Conservation (phyloP, 2,888 invertebrate species). For the Elegia similella region DNA sequence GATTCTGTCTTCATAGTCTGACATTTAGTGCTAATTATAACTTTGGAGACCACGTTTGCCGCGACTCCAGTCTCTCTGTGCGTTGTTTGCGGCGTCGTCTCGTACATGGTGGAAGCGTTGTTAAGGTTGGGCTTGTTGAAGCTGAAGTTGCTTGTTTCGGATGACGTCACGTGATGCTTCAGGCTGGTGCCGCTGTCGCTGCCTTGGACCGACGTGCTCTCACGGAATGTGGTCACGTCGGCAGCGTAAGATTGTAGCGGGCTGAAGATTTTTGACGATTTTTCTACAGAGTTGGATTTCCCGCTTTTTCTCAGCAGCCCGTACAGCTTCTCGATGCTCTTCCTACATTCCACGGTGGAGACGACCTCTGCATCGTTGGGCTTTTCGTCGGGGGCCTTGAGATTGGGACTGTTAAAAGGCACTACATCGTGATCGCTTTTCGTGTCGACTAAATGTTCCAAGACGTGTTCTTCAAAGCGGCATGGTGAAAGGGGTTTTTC, state of each 20-base stretch:
- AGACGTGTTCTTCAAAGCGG: background rate
- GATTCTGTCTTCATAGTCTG: slow-evolving; percentile 36
- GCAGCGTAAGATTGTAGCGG: slow-evolving; percentile 22
- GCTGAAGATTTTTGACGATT: slow-evolving; percentile 30
- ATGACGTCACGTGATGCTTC: slow-evolving; percentile 51
- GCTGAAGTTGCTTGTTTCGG: slow-evolving; percentile 51
- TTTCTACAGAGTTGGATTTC: slow-evolving; percentile 34
- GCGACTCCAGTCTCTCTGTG: slow-evolving; percentile 32
- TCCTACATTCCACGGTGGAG: slow-evolving; percentile 53
- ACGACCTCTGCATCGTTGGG: slow-evolving; percentile 12
- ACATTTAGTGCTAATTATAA: slow-evolving; percentile 55
- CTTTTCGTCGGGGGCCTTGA: slow-evolving; percentile 31
- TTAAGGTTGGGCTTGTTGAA: slow-evolving; percentile 41
- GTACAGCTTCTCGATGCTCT: slow-evolving; percentile 69
- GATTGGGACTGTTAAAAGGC: slow-evolving; percentile 35
- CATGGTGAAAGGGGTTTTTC: background rate
- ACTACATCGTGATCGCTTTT: slow-evolving; percentile 27
- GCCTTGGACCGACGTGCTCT: slow-evolving; percentile 38
- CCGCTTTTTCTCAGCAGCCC: slow-evolving; percentile 55
- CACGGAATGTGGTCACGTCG: slow-evolving; percentile 12
- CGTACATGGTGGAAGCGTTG: slow-evolving; percentile 18
- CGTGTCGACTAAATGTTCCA: background rate
- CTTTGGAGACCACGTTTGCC: slow-evolving; percentile 50
- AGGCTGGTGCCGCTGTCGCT: slow-evolving; percentile 63
- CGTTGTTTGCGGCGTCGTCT: slow-evolving; percentile 18